These are phyloP conservation scores for Dynastes hyllus DNA, from an alignment of 2,888 invertebrate genomes.

Conservation along the genomic window DNA sequence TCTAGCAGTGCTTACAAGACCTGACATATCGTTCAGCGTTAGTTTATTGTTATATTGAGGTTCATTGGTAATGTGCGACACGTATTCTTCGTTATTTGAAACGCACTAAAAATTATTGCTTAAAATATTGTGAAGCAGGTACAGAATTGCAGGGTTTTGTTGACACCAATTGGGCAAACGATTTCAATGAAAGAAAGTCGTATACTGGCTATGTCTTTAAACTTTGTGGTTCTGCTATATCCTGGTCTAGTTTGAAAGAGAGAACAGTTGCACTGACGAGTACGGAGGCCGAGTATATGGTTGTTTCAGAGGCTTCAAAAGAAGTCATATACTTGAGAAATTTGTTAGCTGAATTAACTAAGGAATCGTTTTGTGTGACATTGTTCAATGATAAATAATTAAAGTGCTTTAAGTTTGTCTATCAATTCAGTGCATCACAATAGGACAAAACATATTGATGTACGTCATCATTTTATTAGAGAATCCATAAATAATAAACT, in stretches of 20 bases:
- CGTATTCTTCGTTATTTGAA: constrained; percentile 55
- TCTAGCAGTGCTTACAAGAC: constrained; percentile 57
- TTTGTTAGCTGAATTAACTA: constrained; percentile 23
- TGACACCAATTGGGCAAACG: constrained; percentile 55
- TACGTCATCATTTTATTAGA: constrained; percentile 55
- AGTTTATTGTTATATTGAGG: constrained; percentile 53
- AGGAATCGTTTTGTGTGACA: background rate
- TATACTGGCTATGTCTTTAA: constrained; percentile 62
- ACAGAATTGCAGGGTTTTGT: constrained; percentile 52
- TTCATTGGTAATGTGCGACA: constrained; percentile 55
- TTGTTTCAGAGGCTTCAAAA: constrained; percentile 58
- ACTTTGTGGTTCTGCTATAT: constrained; percentile 58
- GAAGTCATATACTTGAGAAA: constrained; percentile 56
- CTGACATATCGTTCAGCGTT: constrained; percentile 57
- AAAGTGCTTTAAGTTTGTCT: constrained; percentile 42
- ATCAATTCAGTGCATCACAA: constrained; percentile 40
- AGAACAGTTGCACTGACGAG: constrained; percentile 62
- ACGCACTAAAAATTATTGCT: constrained; percentile 51
- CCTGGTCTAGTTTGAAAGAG: constrained; percentile 62
- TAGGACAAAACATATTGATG: constrained; percentile 57
- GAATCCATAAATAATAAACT: constrained; percentile 49
- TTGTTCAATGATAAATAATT: constrained; percentile 35
- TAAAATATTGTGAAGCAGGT: constrained; percentile 49
- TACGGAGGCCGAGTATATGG: constrained; percentile 62
- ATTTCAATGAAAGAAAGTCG: constrained; percentile 65